A percentile compares a stretch with the other conserved stretches of the same genome.
phyloP scores from a whole-genome alignment of 2,888 invertebrate genomes.

The Ochropacha duplaris region DNA sequence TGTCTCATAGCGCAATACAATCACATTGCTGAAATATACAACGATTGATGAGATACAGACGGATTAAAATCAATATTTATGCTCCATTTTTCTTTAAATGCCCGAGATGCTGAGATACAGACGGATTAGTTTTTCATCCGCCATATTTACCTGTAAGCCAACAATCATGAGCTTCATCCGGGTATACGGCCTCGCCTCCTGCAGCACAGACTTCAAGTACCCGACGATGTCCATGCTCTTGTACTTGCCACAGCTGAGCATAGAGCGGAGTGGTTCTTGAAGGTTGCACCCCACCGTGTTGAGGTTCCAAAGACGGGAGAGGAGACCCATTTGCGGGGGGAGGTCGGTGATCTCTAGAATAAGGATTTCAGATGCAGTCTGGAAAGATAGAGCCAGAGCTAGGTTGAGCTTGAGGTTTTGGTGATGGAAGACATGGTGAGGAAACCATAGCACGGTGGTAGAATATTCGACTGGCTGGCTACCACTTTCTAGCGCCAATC shows the following conservation, averaged over 20 bases:
- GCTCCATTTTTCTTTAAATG: neutral
- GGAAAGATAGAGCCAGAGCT: too few species aligned
- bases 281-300: conserved; percentile 95
- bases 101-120: neutral
- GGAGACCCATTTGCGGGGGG: conserved; percentile 96
- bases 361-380: too few species aligned
- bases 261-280: conserved; percentile 92
- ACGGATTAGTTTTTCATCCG: neutral
- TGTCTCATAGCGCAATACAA: neutral
- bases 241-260: conserved; percentile 96
- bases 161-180: conserved; percentile 98
- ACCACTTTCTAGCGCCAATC: too few species aligned
- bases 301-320: conserved; percentile 97
- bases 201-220: conserved; percentile 92
- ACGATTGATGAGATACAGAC: neutral
- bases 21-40: neutral
- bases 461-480: too few species aligned
- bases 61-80: neutral
- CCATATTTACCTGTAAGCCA: conserved; percentile 86
- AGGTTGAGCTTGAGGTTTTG: too few species aligned
- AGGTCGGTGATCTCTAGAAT: conserved; percentile 90
- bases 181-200: conserved; percentile 96
- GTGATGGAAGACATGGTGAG: too few species aligned
- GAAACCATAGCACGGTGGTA: too few species aligned
- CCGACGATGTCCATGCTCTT: conserved; percentile 97